Base-by-base conservation (phyloP, 1,140 invertebrate genomes). In the Cherax quadricarinatus region DNA sequence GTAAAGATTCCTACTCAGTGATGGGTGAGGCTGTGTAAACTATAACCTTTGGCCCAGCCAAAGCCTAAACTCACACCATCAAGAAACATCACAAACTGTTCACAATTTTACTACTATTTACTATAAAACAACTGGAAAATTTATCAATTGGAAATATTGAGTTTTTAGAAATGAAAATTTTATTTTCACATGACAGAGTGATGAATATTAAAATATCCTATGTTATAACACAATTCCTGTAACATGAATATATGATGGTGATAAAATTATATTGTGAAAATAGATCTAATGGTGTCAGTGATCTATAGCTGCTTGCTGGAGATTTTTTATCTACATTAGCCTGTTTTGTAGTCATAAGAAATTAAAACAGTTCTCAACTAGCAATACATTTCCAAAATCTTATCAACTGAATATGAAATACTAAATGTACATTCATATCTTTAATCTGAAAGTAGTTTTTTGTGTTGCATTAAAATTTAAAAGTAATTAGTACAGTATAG, bases 361-460 rank as follows among this genome's bases (percentile, higher is more conserved):
- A n/a, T 62, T 53, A 18, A 84, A 62, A 41, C 16, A 84, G 4
- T 60, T 62, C 18, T 82, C 79, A 88, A 79, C n/a, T 24, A 78
- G n/a, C 51, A 82, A 78, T 41, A 88, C 9, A 80, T n/a, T 48
- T 66, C 12, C 24, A 79, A 79, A 41, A 3, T 60, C 53, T 24
- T 88, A 88, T 81, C 81, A 88, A 80, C 6, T 41, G n/a, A 81
- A 88, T 41, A 41, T 41, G 30, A 41, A 88, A 41, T 57, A 80
- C 16, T 4, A 60, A 60, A 79, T 21, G 41, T 41, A 51, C 12
- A 12, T 10, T 53, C 14, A 83, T 57, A 62, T 24, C 14, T 30
- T 41, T 1, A 41, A 41, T 41, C 30, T 41, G 30, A 41, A 41
- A 41, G 0, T 41, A 41, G 0, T 41, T 41, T 41, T 41, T 41